phyloP scores from a whole-genome alignment of 2,888 invertebrate species.

The Cryptocephalus primarius region DNA sequence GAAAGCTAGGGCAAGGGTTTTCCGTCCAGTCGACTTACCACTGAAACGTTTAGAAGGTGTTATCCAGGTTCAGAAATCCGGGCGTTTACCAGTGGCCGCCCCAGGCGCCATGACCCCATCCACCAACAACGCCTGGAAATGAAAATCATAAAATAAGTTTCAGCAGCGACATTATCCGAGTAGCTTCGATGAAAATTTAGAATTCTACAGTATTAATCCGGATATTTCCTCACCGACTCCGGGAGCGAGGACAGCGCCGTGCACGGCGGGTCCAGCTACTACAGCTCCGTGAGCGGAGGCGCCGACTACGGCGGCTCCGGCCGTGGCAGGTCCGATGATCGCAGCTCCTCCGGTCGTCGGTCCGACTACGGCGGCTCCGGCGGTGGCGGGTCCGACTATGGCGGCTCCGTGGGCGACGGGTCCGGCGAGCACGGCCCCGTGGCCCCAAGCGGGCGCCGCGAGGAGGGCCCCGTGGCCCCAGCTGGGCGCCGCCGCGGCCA shows the following conservation, averaged over 20 bases:
- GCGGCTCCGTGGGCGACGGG: constrained; percentile 12
- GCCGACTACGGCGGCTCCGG: constrained; percentile 13
- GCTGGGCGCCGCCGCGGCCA: constrained; percentile 12
- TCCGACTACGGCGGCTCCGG: constrained; percentile 8
- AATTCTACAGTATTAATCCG: too few relatives aligned
- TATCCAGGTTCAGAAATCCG: neutral
- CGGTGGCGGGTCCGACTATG: constrained; percentile 11
- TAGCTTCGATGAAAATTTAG: too few relatives aligned
- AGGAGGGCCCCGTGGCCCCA: constrained; percentile 6
- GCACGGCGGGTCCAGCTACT: constrained; percentile 11
- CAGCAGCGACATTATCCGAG: neutral
- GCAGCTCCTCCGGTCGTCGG: constrained; percentile 1
- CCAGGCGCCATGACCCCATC: constrained; percentile 7
- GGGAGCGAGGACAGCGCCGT: constrained; percentile 12
- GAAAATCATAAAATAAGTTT: neutral
- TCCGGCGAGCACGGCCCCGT: constrained; percentile 10
- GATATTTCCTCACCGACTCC: too few relatives aligned
- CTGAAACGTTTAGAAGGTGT: constrained; percentile 2
- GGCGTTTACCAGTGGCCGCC: constrained; percentile 8
- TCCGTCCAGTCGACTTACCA: constrained; percentile 1
- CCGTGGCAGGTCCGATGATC: constrained; percentile 12
- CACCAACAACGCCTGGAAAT: constrained; percentile 3
- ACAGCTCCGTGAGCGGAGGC: constrained; percentile 12
- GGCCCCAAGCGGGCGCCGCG: constrained; percentile 7
- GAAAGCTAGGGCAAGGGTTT: neutral